Evolutionary conservation across 92 coral and sea anemone genomes (phyloP), one percentile per base, ranked within the genome.

Genomic region (Epizoanthus ramosus): DNA sequence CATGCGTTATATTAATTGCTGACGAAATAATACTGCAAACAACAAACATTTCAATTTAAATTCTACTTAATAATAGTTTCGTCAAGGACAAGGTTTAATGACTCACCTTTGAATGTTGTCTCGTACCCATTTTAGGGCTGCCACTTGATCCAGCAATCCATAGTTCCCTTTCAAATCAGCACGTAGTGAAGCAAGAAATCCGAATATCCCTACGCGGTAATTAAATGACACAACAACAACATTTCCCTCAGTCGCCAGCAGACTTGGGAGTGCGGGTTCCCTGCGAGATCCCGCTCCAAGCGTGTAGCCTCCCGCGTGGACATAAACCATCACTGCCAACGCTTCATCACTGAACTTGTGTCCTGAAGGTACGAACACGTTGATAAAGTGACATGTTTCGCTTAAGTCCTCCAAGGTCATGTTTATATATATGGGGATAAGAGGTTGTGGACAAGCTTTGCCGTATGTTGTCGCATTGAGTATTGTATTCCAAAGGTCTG

Each of bases 101-200:
- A 8, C 47, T 5, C 47, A 69, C 43, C 50, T 83, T 45, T 77
- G n/a, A 64, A 85, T 85, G 43, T 85, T 76, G 0, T 41, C 31
- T 21, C 73, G 72, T 45, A 80, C 80, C 90, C 90, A 87, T 4
- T 22, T 24, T 57, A 87, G 54, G 28, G 83, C 90, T 73, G 65
- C 15, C 23, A 84, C 21, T 23, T 87, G 90, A 31, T 87, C 90
- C 24, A 73, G 57, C 74, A 87, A 64, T 6, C 80, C 80, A 58
- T 75, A 75, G 21, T 75, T 75, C 16, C 80, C 80, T 31, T n/a
- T 57, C 68, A 75, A 4, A 1, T 58, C 33, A 8, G 67, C 80
- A 18, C 8, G 45, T 24, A 16, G 19, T 28, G 80, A 57, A 35
- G 80, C 80, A n/a, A 75, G 80, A 57, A 57, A 75, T 6, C 80